Base-by-base conservation (phyloP, 2,113 vertebrate genomes). In the Megaleporinus macrocephalus region DNA sequence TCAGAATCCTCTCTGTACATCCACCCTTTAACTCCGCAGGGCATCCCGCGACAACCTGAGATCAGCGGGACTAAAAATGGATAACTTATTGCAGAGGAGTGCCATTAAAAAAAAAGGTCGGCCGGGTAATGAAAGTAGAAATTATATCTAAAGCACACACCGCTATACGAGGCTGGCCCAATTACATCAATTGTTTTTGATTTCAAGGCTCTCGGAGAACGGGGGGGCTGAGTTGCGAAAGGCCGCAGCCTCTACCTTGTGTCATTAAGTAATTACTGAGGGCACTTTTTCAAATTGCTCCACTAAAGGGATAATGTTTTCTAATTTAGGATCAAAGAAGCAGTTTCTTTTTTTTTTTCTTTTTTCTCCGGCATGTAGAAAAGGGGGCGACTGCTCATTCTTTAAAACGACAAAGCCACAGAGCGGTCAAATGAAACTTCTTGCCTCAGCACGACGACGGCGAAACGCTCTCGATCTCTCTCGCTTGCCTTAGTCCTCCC, bases 281-380 rank as follows among this genome's bases (percentile, higher is more conserved):
- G 79, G 82, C 59, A 29, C 65, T 90, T 80, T 22, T 91, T 78
- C 84, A 44, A 91, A 92, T 91, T 84, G 69, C 81, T 86, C 55
- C 71, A 89, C 90, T 92, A 92, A 79, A 77, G 69, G n/a, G 85
- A 61, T 76, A 91, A 90, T 88, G 84, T 91, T 89, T 87, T 81
- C 87, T 88, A 84, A 86, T 75, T 91, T 70, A 24, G 36, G 57
- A 90, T 84, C 55, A 91, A 92, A 90, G 87, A 33, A 86, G 73
- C 65, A 57, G 49, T 81, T 27, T 41, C n/a, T n/a, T n/a, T n/a
- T n/a, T n/a, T n/a, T n/a, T n/a, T n/a, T n/a, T n/a, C n/a, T n/a
- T n/a, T n/a, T n/a, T n/a, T n/a, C n/a, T 71, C 74, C n/a, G 65
- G 80, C 81, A 76, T 55, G 79, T 57, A 83, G 79, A 83, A 78